These are phyloP conservation scores for Babylonia areolata DNA, from an alignment of 1,140 invertebrate genomes.

Conservation along the genomic window DNA sequence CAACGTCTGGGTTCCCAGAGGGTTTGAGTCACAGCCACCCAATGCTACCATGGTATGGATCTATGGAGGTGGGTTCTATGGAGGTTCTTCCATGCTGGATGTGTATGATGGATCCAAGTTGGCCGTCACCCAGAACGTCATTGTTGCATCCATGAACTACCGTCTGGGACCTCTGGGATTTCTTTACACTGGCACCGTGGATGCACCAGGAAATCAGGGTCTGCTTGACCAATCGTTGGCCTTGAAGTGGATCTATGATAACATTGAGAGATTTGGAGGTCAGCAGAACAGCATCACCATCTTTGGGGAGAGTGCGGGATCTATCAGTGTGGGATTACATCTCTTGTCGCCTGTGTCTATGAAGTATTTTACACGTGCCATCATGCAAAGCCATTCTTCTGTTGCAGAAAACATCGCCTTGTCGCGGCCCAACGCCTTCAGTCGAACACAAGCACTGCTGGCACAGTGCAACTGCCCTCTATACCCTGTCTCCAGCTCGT, in stretches of 20 bases:
- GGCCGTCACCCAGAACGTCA: constrained; percentile 86
- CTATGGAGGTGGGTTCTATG: constrained; percentile 95
- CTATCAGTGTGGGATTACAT: constrained; percentile 91
- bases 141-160: constrained; percentile 81
- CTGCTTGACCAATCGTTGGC: constrained; percentile 82
- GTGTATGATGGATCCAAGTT: constrained; percentile 94
- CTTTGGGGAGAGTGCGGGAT: constrained; percentile 81
- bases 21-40: constrained; percentile 82
- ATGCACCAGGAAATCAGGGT: constrained; percentile 66
- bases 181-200: constrained; percentile 91
- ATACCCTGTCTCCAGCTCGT: constrained; percentile 90
- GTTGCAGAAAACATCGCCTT: constrained; percentile 93
- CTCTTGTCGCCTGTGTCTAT: constrained; percentile 88
- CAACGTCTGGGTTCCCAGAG: constrained; percentile 90
- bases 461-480: constrained; percentile 44
- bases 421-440: constrained; percentile 85
- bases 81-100: constrained; percentile 93
- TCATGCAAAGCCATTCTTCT: constrained; percentile 79
- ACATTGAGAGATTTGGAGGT: constrained; percentile 84
- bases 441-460: constrained; percentile 78
- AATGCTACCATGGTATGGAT: constrained; percentile 96
- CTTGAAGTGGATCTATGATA: constrained; percentile 83
- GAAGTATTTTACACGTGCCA: constrained; percentile 88
- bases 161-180: constrained; percentile 82
- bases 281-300: constrained; percentile 83